phyloP scores from a whole-genome alignment of 2,888 invertebrate species.

The Microctonus hyperodae region DNA sequence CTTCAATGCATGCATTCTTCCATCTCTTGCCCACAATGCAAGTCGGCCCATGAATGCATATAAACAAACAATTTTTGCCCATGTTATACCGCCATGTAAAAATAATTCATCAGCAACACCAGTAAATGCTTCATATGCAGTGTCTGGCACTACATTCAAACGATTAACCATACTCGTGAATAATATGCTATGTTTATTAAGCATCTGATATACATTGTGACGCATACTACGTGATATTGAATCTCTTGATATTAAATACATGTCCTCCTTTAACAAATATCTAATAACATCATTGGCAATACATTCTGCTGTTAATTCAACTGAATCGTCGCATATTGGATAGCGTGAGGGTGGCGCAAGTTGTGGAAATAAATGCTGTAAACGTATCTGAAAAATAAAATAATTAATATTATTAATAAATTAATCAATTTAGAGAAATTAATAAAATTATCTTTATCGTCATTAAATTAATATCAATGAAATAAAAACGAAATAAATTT shows the following conservation, averaged over 20 bases:
- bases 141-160: slow-evolving; percentile 61
- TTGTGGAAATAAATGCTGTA: slow-evolving; percentile 59
- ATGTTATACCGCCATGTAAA: slow-evolving; percentile 60
- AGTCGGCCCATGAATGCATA: slow-evolving; percentile 63
- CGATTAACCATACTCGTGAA: slow-evolving; percentile 64
- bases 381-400: slow-evolving; percentile 52
- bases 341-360: slow-evolving; percentile 51
- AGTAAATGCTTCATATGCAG: slow-evolving; percentile 60
- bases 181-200: slow-evolving; percentile 63
- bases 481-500: too few species aligned
- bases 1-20: slow-evolving; percentile 57
- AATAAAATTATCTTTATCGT: background rate
- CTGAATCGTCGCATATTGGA: slow-evolving; percentile 53
- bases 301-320: slow-evolving; percentile 57
- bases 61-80: slow-evolving; percentile 62
- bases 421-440: background rate
- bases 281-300: slow-evolving; percentile 59
- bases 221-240: slow-evolving; percentile 62
- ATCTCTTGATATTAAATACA: slow-evolving; percentile 60
- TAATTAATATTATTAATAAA: background rate
- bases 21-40: slow-evolving; percentile 60
- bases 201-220: slow-evolving; percentile 62
- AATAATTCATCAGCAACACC: slow-evolving; percentile 64
- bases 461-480: background rate
- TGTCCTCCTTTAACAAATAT: slow-evolving; percentile 59